These are phyloP conservation scores for Andrena chrysosceles DNA, from an alignment of 2,888 invertebrate species.

Conservation along the genomic window DNA sequence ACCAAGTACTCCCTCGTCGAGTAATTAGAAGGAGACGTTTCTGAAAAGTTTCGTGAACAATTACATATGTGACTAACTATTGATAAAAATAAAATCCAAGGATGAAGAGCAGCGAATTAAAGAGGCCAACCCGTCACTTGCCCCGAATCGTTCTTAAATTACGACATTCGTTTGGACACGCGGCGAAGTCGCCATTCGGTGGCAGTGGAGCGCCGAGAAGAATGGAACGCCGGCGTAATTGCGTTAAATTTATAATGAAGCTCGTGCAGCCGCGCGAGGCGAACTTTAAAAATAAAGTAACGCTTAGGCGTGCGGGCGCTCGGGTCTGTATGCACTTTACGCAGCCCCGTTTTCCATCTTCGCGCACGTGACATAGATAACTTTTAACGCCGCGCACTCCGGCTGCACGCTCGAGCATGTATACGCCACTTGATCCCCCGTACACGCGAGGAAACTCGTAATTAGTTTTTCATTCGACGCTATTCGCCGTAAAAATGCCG, in stretches of 20 bases:
- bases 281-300: slow-evolving; percentile 24
- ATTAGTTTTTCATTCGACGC: slow-evolving; percentile 43
- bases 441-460: slow-evolving; percentile 27
- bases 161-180: too few relatives aligned
- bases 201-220: background rate
- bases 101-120: too few relatives aligned
- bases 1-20: too few relatives aligned
- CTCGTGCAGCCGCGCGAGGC: background rate
- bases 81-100: too few relatives aligned
- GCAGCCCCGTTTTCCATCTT: slow-evolving; percentile 30
- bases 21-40: too few relatives aligned
- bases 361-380: slow-evolving; percentile 21
- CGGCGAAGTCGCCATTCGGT: background rate
- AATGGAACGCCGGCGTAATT: background rate
- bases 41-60: too few relatives aligned
- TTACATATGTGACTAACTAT: too few relatives aligned
- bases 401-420: background rate
- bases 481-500: slow-evolving; percentile 30
- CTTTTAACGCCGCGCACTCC: slow-evolving; percentile 24
- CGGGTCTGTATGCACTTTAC: slow-evolving; percentile 3
- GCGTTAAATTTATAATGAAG: slow-evolving; percentile 19
- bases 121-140: too few relatives aligned
- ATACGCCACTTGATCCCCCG: slow-evolving; percentile 14
- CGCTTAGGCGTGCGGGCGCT: slow-evolving; percentile 10
- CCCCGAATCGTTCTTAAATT: too few relatives aligned